Conservation (phyloP, 2,797 vertebrate genomes). For the Selene dorsalis region DNA sequence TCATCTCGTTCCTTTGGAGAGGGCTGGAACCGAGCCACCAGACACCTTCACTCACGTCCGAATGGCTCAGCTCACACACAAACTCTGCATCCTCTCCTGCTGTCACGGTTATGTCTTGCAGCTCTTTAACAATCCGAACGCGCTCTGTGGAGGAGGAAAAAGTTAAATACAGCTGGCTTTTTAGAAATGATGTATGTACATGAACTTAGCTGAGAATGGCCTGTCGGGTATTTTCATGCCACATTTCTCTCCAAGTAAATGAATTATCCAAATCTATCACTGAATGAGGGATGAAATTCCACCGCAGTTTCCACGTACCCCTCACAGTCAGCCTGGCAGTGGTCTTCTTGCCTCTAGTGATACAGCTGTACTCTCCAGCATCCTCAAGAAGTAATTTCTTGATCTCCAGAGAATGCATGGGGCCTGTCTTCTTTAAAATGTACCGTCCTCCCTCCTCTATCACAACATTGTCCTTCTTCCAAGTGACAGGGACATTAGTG, state of each 20-base stretch:
- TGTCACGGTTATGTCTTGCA: conserved; percentile 90
- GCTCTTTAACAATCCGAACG: conserved; percentile 82
- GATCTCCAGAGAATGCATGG: conserved; percentile 76
- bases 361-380: conserved; percentile 86
- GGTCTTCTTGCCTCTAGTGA: conserved; percentile 86
- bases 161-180: conserved; percentile 53
- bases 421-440: conserved; percentile 83
- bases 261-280: not conserved
- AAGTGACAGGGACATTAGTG: conserved; percentile 84
- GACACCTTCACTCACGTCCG: conserved; percentile 85
- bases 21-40: conserved; percentile 95
- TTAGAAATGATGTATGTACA: conserved; percentile 40
- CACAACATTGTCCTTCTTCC: conserved; percentile 85
- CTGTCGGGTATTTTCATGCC: conserved; percentile 10
- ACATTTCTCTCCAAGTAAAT: conserved; percentile 3
- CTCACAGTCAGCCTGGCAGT: conserved; percentile 83
- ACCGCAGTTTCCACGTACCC: conserved; percentile 77
- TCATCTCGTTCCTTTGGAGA: conserved; percentile 93
- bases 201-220: conserved; percentile 15
- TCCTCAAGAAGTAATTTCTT: conserved; percentile 82
- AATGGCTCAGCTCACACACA: conserved; percentile 90
- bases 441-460: conserved; percentile 83
- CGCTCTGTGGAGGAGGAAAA: conserved; percentile 75
- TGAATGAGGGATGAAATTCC: not conserved
- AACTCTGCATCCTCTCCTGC: conserved; percentile 93